Evolutionary conservation across 2,888 invertebrate genomes (phyloP).

Genomic region (Cephus nigrinus): DNA sequence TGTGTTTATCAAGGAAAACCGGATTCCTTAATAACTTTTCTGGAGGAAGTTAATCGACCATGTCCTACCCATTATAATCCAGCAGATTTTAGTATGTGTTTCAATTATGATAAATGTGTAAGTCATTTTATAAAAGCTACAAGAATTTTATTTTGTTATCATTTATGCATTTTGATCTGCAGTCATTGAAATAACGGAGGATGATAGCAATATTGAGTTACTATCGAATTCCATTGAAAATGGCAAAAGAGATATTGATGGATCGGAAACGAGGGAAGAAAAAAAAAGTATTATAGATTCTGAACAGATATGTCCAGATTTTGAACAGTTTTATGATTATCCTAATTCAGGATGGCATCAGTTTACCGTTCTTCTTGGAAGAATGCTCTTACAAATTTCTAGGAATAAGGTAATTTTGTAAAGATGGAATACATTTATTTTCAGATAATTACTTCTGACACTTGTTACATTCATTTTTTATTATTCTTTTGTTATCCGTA

Average conservation of each 20-base stretch:
- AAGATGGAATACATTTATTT: neutral
- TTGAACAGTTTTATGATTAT: slow-evolving; percentile 53
- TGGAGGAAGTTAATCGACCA: slow-evolving; percentile 69
- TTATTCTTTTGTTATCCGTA: slow-evolving; percentile 16
- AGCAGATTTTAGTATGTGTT: slow-evolving; percentile 75
- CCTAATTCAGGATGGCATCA: slow-evolving; percentile 71
- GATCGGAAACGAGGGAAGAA: neutral
- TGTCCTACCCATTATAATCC: slow-evolving; percentile 77
- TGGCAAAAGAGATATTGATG: slow-evolving; percentile 64
- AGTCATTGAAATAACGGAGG: slow-evolving; percentile 77
- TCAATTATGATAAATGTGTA: neutral
- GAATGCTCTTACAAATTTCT: slow-evolving; percentile 73
- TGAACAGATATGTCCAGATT: neutral
- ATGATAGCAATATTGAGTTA: slow-evolving; percentile 67
- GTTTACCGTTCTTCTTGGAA: slow-evolving; percentile 70
- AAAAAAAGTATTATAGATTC: neutral
- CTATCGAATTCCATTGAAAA: slow-evolving; percentile 72
- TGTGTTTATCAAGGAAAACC: slow-evolving; percentile 77
- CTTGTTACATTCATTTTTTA: neutral
- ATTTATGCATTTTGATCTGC: slow-evolving; percentile 44
- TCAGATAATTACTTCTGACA: neutral
- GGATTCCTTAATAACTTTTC: slow-evolving; percentile 71
- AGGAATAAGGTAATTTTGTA: slow-evolving; percentile 64
- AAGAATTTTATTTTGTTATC: neutral
- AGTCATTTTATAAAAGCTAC: neutral